Evolutionary conservation across 2,797 vertebrate genomes (phyloP).

Genomic region (Pseudomugil tenellus): DNA sequence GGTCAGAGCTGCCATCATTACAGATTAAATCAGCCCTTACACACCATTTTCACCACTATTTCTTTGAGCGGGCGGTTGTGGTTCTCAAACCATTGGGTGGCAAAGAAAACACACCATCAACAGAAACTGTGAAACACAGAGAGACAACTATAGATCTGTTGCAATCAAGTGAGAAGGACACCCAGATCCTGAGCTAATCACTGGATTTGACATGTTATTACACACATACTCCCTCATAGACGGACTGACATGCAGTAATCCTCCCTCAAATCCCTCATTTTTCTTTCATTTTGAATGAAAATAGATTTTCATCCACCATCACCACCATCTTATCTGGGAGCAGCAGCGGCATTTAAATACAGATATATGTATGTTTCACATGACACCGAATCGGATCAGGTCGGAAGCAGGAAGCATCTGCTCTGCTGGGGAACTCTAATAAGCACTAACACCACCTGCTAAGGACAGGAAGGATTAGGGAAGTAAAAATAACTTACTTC

Average conservation of each 20-base stretch:
- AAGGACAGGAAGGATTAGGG: slow-evolving; percentile 75
- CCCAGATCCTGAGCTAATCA: neutral
- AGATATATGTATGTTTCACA: slow-evolving; percentile 23
- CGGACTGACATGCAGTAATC: neutral
- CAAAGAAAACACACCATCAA: slow-evolving; percentile 11
- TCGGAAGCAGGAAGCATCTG: slow-evolving; percentile 64
- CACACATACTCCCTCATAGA: slow-evolving; percentile 8
- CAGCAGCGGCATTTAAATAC: neutral
- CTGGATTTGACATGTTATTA: neutral
- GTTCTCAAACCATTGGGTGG: slow-evolving; percentile 5
- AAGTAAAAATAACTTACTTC: slow-evolving; percentile 71
- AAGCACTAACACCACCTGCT: slow-evolving; percentile 66
- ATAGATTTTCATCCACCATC: neutral
- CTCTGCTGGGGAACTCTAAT: slow-evolving; percentile 62
- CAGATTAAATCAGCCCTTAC: neutral
- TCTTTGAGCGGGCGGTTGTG: slow-evolving; percentile 27
- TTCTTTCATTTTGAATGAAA: neutral
- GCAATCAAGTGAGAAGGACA: slow-evolving; percentile 6
- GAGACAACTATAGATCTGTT: neutral
- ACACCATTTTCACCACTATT: neutral
- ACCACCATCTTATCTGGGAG: neutral
- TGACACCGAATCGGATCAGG: slow-evolving; percentile 31
- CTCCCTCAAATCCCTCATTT: neutral
- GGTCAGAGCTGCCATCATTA: slow-evolving; percentile 31
- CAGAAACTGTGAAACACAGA: slow-evolving; percentile 1